Evolutionary conservation across 2,888 invertebrate species (phyloP).

Genomic region (Byasa hedistus): DNA sequence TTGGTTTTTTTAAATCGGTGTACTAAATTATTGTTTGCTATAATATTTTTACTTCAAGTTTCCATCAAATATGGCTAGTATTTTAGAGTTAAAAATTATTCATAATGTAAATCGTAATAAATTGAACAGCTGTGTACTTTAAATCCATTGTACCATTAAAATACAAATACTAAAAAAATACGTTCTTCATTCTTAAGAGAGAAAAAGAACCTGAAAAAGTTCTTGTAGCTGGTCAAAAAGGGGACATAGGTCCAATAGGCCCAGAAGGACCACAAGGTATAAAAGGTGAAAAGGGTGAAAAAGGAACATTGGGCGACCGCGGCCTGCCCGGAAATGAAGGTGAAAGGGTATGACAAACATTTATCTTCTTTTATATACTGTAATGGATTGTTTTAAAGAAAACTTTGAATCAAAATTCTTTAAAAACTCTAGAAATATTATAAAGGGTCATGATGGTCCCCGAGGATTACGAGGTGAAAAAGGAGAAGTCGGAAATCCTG

Average conservation of each 20-base stretch:
- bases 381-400: too few species aligned
- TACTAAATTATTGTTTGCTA: too few species aligned
- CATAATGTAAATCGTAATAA: too few species aligned
- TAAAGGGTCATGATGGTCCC: constrained; percentile 43
- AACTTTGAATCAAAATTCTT: too few species aligned
- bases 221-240: constrained; percentile 49
- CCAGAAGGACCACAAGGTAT: constrained; percentile 78
- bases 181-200: constrained; percentile 47
- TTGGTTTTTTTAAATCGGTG: too few species aligned
- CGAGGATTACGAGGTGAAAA: constrained; percentile 51
- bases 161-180: neutral
- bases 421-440: neutral
- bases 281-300: constrained; percentile 79
- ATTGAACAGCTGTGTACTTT: too few species aligned
- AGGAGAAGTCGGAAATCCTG: constrained; percentile 60
- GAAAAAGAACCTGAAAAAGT: constrained; percentile 51
- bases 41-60: too few species aligned
- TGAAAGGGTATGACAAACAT: constrained; percentile 43
- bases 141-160: constrained; percentile 2
- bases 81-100: too few species aligned
- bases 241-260: constrained; percentile 52
- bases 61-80: too few species aligned
- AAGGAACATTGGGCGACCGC: constrained; percentile 70
- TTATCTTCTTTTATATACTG: neutral
- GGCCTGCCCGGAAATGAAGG: constrained; percentile 79